Base-by-base conservation (phyloP, 2,888 invertebrate genomes). In the Diabrotica balteata region DNA sequence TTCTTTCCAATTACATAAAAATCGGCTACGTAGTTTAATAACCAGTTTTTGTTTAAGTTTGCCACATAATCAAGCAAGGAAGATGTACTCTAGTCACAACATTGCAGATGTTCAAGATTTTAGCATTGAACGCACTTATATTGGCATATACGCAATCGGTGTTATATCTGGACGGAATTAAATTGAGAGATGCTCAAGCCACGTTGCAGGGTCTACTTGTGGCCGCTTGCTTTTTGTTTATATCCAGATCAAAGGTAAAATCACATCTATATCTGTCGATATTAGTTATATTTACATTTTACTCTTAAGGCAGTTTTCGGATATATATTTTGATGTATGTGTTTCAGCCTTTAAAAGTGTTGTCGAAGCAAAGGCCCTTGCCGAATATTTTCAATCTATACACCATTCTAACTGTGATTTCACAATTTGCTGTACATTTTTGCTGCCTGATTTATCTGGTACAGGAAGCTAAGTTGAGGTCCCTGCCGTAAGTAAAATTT, bases 61-160 rank as follows among this genome's bases (percentile, higher is more conserved):
- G 97, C 81, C 97, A 99, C 86, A 95, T 99, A 72, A 98, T 99
- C 80, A 99, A 99, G 83, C 99, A 99, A 87, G 99, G 99, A 1
- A 91, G 99, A 32, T 99, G 99, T 83, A 99, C 99, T 0, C 86
- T 99, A 68, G 99, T 99, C 22, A 99, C 99, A 0, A 99, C 99
- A 0, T 87, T 99, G 69, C 99, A 99, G 85, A 99, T 99, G 99
- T 99, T 99, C 86, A 99, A 99, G 87, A 99, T 99, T 77, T 86
- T 99, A 66, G 99, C 99, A 0, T 85, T 99, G 63, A 99, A 99
- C 84, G 99, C 99, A 0, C 88, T 99, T 4, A 95, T 99, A 73
- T 88, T 98, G 73, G 99, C 99, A 0, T 99, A 99, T 87, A 96
- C 97, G 79, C 98, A 99, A 85, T 98, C 98, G 4, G 98, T 99